These are phyloP conservation scores for Lithophane semibrunnea DNA, from an alignment of 2,888 invertebrate species.

Conservation along the genomic window DNA sequence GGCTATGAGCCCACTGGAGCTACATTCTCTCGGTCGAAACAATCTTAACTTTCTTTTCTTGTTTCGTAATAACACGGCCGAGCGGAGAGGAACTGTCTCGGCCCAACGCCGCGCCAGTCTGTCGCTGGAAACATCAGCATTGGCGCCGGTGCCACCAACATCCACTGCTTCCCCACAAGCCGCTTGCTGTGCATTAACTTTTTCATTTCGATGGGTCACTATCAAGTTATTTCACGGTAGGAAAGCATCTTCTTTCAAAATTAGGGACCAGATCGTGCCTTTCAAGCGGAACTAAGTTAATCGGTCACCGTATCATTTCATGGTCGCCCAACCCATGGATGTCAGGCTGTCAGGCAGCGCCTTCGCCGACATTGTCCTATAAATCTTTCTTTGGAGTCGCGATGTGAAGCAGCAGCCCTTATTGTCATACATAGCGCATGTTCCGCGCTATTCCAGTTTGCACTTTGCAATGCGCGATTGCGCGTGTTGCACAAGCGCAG, in stretches of 20 bases:
- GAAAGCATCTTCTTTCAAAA: constrained; percentile 42
- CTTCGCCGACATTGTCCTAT: constrained; percentile 13
- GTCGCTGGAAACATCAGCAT: constrained; percentile 72
- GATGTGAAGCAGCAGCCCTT: constrained; percentile 43
- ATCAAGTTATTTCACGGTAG: constrained; percentile 70
- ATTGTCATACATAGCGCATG: constrained; percentile 80
- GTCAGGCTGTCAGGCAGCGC: constrained; percentile 5
- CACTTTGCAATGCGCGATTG: constrained; percentile 81
- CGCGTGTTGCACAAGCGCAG: constrained; percentile 85
- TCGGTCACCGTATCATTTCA: constrained; percentile 42
- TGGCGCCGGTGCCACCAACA: constrained; percentile 50
- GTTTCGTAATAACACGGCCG: constrained; percentile 87
- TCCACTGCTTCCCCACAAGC: constrained; percentile 20
- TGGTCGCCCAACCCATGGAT: constrained; percentile 22
- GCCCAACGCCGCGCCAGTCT: constrained; percentile 68
- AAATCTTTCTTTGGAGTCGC: constrained; percentile 7
- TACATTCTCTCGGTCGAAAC: constrained; percentile 82
- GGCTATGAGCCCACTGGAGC: constrained; percentile 73
- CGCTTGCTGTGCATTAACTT: constrained; percentile 38
- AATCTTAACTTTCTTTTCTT: constrained; percentile 86
- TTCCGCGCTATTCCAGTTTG: constrained; percentile 84
- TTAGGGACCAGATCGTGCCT: constrained; percentile 57
- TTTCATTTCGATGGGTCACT: constrained; percentile 44
- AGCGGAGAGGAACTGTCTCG: constrained; percentile 80
- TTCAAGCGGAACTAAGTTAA: constrained; percentile 60